Percentiles rank a stretch among this genome's conserved stretches.
Conservation (phyloP, 2,797 vertebrate species). For the Enteromius viviparus region DNA sequence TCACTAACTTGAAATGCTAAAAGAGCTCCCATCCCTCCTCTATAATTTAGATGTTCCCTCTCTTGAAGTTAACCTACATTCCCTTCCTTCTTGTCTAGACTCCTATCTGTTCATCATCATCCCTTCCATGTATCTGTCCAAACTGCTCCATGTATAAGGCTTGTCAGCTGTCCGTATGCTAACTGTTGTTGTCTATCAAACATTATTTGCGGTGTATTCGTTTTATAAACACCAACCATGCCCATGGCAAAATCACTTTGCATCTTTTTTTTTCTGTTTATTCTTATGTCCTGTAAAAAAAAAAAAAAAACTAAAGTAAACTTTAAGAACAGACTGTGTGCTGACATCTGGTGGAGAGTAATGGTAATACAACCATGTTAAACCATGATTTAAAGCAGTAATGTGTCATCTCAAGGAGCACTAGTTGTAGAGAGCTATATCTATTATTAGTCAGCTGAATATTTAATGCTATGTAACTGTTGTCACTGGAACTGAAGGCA, state of each 20-base stretch:
- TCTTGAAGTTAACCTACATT: slow-evolving; percentile 64
- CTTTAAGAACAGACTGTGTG: slow-evolving; percentile 42
- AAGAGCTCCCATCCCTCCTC: slow-evolving; percentile 69
- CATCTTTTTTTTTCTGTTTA: slow-evolving; percentile 37
- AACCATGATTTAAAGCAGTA: background rate
- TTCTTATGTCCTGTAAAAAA: slow-evolving; percentile 2
- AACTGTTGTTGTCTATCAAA: slow-evolving; percentile 43
- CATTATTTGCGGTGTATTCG: background rate
- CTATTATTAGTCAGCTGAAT: background rate
- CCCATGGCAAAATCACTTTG: slow-evolving; percentile 9
- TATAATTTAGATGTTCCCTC: slow-evolving; percentile 74
- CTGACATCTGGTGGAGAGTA: slow-evolving; percentile 72
- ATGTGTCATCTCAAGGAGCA: background rate
- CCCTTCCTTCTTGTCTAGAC: slow-evolving; percentile 36
- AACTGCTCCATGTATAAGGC: slow-evolving; percentile 39
- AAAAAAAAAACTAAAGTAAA: background rate
- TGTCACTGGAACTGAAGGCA: background rate
- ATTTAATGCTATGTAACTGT: background rate
- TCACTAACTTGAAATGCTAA: slow-evolving; percentile 47
- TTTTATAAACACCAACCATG: slow-evolving; percentile 17
- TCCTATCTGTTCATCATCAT: slow-evolving; percentile 46
- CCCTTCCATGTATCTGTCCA: slow-evolving; percentile 41
- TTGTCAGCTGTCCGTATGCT: slow-evolving; percentile 33
- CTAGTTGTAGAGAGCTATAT: background rate
- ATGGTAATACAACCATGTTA: slow-evolving; percentile 55